These are phyloP conservation scores for Caradrina clavipalpis DNA, from an alignment of 2,888 invertebrate genomes.

Conservation along the genomic window DNA sequence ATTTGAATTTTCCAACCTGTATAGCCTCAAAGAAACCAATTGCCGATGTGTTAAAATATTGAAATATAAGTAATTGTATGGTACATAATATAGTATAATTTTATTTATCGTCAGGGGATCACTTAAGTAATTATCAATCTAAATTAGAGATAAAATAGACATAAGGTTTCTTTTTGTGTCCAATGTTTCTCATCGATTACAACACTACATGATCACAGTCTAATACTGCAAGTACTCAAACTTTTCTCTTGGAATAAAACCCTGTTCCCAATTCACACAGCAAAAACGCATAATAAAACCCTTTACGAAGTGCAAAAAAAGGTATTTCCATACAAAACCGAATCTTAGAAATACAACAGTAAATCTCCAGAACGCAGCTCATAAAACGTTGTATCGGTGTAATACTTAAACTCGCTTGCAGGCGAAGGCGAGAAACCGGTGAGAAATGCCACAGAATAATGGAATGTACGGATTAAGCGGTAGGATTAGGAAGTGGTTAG, in stretches of 20 bases:
- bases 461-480: background rate
- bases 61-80: too few species aligned
- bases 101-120: too few species aligned
- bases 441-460: constrained; percentile 16
- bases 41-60: too few species aligned
- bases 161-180: too few species aligned
- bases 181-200: background rate
- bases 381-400: constrained; percentile 56
- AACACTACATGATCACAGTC: background rate
- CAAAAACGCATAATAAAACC: constrained; percentile 28
- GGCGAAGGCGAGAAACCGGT: constrained; percentile 8
- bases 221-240: too few species aligned
- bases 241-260: background rate
- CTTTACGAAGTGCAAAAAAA: constrained; percentile 27
- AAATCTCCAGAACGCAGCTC: constrained; percentile 55
- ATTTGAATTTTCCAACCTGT: too few species aligned
- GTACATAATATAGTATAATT: too few species aligned
- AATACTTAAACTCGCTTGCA: constrained; percentile 40
- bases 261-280: background rate
- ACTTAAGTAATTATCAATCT: too few species aligned
- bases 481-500: constrained; percentile 1
- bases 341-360: constrained; percentile 41
- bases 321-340: constrained; percentile 48
- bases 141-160: too few species aligned
- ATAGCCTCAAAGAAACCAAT: background rate